phyloP scores from a whole-genome alignment of 2,888 invertebrate genomes.

The Aricia artaxerxes region DNA sequence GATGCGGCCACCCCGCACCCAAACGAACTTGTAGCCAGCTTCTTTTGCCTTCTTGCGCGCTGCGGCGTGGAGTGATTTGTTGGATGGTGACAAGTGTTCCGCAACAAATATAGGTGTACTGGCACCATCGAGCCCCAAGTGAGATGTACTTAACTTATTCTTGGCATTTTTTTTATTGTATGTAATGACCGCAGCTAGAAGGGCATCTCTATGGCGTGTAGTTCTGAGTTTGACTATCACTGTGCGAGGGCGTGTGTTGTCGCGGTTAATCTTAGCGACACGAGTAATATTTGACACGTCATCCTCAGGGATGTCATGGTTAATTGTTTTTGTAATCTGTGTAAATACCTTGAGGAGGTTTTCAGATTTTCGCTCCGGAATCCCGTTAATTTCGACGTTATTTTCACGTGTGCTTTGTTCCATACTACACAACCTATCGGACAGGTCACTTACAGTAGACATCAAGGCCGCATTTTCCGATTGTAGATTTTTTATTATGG shows the following conservation, averaged over 20 bases:
- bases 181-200: background rate
- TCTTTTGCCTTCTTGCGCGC: too few species aligned
- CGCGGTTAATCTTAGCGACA: background rate
- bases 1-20: too few species aligned
- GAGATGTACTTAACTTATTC: conserved; percentile 3
- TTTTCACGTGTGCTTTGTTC: too few species aligned
- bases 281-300: conserved; percentile 31
- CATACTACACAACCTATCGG: conserved; percentile 29
- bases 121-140: background rate
- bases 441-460: conserved; percentile 30
- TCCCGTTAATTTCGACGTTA: too few species aligned
- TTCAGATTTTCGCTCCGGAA: too few species aligned
- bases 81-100: too few species aligned
- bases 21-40: too few species aligned
- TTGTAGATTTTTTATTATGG: conserved; percentile 34
- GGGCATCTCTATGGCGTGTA: background rate
- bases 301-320: background rate
- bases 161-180: conserved; percentile 10
- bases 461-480: conserved; percentile 9
- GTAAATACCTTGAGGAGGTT: too few species aligned
- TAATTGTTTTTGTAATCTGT: background rate
- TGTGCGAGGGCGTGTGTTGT: background rate
- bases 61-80: too few species aligned
- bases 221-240: conserved; percentile 3
- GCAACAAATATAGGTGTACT: too few species aligned